A percentile compares a stretch with the other conserved stretches of the same genome.
phyloP scores from a whole-genome alignment of 2,888 invertebrate species.

The Steinernema scapterisci region DNA sequence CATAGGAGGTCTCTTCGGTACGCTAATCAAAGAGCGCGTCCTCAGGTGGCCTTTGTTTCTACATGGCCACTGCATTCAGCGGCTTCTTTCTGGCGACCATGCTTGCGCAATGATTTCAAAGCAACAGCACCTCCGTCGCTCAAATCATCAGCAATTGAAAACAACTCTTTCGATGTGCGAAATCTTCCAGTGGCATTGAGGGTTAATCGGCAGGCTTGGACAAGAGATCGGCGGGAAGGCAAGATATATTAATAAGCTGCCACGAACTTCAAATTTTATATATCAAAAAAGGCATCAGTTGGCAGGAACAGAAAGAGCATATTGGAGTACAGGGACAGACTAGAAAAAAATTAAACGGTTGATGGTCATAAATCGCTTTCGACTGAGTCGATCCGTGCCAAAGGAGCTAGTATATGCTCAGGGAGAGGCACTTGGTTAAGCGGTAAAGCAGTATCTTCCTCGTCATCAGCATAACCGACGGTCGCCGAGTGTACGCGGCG shows the following conservation, averaged over 20 bases:
- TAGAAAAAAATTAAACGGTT: background rate
- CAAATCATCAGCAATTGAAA: background rate
- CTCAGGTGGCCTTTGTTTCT: constrained; percentile 29
- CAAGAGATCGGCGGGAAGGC: no score
- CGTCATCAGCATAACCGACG: background rate
- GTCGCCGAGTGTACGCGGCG: background rate
- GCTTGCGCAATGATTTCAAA: constrained; percentile 24
- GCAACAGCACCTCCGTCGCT: background rate
- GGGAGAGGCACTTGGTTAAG: background rate
- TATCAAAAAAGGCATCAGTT: no score
- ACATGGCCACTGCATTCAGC: constrained; percentile 21
- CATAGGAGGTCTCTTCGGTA: constrained; percentile 1
- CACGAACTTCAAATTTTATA: no score
- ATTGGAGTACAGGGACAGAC: background rate
- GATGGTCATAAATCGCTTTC: background rate
- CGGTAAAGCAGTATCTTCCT: background rate
- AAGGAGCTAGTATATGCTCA: background rate
- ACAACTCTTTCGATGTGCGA: no score
- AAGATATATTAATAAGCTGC: no score
- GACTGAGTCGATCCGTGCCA: background rate
- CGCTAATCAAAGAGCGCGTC: constrained; percentile 26
- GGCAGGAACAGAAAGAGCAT: background rate
- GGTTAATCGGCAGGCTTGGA: no score
- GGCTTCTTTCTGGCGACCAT: constrained; percentile 2
- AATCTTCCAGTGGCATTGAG: no score